Percentiles rank a stretch among this genome's conserved stretches.
phyloP scores from a whole-genome alignment of 2,888 invertebrate genomes.

The Slavum lentiscoides region DNA sequence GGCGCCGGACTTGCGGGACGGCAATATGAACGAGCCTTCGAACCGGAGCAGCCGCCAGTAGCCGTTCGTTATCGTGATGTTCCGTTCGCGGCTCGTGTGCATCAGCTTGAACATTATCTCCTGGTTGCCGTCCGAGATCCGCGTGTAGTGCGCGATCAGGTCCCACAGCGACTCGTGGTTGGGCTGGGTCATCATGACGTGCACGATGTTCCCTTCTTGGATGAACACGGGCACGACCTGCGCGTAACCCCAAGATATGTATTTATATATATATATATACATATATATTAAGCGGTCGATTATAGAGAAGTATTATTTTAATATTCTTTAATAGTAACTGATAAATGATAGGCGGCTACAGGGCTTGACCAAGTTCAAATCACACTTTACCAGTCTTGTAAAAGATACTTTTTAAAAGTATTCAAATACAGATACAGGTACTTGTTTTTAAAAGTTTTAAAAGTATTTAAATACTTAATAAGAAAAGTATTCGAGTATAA shows the following conservation, averaged over 20 bases:
- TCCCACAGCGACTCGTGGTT: slow-evolving; percentile 57
- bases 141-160: slow-evolving; percentile 55
- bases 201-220: slow-evolving; percentile 56
- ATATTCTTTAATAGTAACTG: too few relatives aligned
- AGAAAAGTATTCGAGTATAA: too few relatives aligned
- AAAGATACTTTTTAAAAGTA: too few relatives aligned
- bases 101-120: slow-evolving; percentile 57
- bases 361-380: too few relatives aligned
- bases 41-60: slow-evolving; percentile 57
- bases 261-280: not conserved
- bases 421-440: too few relatives aligned
- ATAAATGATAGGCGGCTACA: too few relatives aligned
- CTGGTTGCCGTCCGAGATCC: slow-evolving; percentile 56
- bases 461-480: too few relatives aligned
- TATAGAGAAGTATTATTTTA: too few relatives aligned
- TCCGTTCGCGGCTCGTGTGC: slow-evolving; percentile 53
- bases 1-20: slow-evolving; percentile 57
- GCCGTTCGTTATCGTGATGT: slow-evolving; percentile 54
- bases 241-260: too few relatives aligned
- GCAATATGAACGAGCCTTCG: slow-evolving; percentile 57
- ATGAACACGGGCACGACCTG: slow-evolving; percentile 57
- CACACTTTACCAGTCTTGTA: too few relatives aligned
- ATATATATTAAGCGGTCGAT: too few relatives aligned
- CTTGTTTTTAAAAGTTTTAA: too few relatives aligned
- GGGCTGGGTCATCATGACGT: slow-evolving; percentile 56